Base-by-base conservation (phyloP, 2,113 vertebrate genomes). In the Psittacus erithacus region DNA sequence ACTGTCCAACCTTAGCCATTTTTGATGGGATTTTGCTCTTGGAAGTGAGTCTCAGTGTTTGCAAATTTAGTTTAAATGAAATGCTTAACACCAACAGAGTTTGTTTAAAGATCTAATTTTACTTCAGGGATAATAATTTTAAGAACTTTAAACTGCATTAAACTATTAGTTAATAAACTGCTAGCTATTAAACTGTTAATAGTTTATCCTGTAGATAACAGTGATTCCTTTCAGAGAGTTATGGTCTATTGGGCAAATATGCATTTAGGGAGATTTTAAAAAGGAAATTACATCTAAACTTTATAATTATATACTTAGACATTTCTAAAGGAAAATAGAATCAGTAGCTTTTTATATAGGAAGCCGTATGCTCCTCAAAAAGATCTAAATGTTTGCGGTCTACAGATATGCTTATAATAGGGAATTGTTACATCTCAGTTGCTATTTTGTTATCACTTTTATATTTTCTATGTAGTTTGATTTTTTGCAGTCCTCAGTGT, bases 61-160 rank as follows among this genome's bases (percentile, higher is more conserved):
- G 49, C 89, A 78, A 80, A 23, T 63, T 77, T 33, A 50, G 27
- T 89, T 93, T 53, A 70, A 88, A 43, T 81, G 20, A 70, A 74
- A 68, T 55, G 41, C 55, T 78, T 86, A 60, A 49, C 29, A 76
- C 14, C n/a, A 60, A n/a, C 31, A 73, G 50, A 33, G 20, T 87
- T 94, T 95, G 52, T 84, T 76, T 92, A 76, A 87, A 85, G n/a
- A 67, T 79, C 23, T 77, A 41, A 53, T 92, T 91, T 83, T 78
- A 74, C 64, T 84, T 87, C 41, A 82, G 67, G 43, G 55, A 23
- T 49, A 90, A 83, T 77, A 86, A 82, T 89, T 89, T 64, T 78
- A 64, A 70, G 76, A 83, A 68, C 18, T 77, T 74, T 64, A 74
- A 84, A 73, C 28, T 76, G 4, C 49, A 65, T 74, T 88, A 64